Percentiles rank a stretch among this genome's conserved stretches.
Conservation (phyloP, 2,797 vertebrate species). For the Calcarius lapponicus region DNA sequence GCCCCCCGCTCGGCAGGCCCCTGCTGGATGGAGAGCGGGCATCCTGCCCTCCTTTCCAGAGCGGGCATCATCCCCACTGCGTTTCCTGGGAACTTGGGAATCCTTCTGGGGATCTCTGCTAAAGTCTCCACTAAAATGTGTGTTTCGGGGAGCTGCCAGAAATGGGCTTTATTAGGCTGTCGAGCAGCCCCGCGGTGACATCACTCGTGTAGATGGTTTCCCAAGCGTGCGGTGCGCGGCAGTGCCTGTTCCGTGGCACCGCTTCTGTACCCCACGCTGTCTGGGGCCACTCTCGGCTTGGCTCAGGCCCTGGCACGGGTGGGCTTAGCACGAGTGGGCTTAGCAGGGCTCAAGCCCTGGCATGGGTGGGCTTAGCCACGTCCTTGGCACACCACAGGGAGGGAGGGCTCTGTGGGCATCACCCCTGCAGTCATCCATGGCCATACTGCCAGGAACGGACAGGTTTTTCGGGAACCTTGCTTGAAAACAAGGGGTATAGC, state of each 20-base stretch:
- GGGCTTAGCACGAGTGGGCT: too few species aligned
- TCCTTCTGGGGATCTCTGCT: not conserved
- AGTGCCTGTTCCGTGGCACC: not conserved
- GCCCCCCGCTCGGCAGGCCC: not conserved
- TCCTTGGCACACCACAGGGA: not conserved
- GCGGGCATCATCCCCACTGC: fast-evolving
- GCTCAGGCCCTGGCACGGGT: not conserved
- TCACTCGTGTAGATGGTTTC: not conserved
- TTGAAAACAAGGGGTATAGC: not conserved
- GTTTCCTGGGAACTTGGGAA: not conserved
- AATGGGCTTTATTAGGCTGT: not conserved
- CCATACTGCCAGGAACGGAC: not conserved
- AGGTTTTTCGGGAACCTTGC: not conserved
- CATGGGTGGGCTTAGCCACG: not conserved
- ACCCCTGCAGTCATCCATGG: not conserved
- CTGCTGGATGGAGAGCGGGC: not conserved
- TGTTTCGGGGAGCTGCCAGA: not conserved
- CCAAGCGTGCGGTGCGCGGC: not conserved
- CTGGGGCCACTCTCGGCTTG: not conserved
- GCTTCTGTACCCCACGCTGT: fast-evolving
- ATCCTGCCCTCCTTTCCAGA: not conserved
- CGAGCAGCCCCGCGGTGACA: not conserved
- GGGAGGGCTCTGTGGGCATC: not conserved
- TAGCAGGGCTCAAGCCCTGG: not conserved
- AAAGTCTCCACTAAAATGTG: not conserved